These are phyloP conservation scores for Ctenodactylus gundi DNA, from an alignment of 2,113 vertebrate species.

Conservation along the genomic window DNA sequence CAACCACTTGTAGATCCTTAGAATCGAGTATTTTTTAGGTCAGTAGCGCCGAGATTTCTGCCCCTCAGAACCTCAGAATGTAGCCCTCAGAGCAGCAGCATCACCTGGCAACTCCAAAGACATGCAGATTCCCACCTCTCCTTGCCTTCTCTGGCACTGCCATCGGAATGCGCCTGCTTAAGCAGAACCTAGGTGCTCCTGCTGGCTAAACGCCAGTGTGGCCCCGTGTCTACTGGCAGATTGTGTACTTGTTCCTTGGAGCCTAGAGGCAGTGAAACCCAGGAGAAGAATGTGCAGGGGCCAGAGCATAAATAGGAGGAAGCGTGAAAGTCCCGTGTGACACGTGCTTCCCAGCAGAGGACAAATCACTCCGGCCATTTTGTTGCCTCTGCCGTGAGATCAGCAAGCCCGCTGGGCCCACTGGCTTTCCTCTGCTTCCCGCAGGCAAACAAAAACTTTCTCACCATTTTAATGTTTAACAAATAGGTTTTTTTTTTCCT, in stretches of 20 bases:
- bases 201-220: not conserved
- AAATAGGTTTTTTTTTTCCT: not conserved
- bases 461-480: not conserved
- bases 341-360: not conserved
- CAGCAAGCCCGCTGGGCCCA: not conserved
- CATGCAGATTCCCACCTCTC: not conserved
- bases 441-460: not conserved
- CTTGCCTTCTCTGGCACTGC: not conserved
- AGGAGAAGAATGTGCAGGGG: not conserved
- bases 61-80: not conserved
- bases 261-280: not conserved
- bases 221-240: not conserved
- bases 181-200: not conserved
- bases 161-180: not conserved
- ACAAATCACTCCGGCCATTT: not conserved
- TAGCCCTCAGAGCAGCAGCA: not conserved
- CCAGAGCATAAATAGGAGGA: not conserved
- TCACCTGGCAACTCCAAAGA: not conserved
- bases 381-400: not conserved
- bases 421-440: not conserved
- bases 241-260: not conserved
- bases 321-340: not conserved
- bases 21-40: not conserved
- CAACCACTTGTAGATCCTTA: not conserved
- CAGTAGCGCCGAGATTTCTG: not conserved